Conservation (phyloP, 2,797 vertebrate genomes). For the Rhinophrynus dorsalis region DNA sequence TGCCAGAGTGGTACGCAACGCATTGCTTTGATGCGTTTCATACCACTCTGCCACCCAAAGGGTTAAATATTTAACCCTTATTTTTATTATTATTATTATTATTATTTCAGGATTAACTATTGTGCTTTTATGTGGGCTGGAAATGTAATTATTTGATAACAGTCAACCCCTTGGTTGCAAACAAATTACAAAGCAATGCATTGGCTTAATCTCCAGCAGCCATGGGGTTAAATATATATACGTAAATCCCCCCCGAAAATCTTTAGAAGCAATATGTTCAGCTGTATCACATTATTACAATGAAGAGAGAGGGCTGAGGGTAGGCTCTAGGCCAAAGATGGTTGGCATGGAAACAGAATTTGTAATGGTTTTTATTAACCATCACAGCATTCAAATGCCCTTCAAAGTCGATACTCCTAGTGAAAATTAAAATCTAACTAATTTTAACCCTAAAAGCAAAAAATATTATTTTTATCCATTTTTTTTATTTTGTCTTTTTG, state of each 20-base stretch:
- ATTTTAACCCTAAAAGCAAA: constrained; percentile 1
- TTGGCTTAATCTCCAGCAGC: no score
- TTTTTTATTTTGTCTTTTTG: constrained; percentile 8
- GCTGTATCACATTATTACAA: constrained; percentile 10
- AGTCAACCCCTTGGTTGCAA: no score
- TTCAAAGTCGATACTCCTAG: constrained; percentile 38
- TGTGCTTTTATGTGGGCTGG: no score
- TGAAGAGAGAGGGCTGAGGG: background rate
- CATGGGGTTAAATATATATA: no score
- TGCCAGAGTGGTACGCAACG: no score
- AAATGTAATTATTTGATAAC: no score
- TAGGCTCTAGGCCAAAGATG: constrained; percentile 32
- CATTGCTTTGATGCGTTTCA: no score
- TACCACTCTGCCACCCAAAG: no score
- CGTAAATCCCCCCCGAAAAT: background rate
- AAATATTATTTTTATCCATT: background rate
- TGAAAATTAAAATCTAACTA: constrained; percentile 35
- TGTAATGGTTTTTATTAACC: constrained; percentile 30
- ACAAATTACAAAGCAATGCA: no score
- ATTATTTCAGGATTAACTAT: no score
- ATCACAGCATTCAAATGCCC: constrained; percentile 31
- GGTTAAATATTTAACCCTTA: no score
- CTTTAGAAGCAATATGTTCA: constrained; percentile 35
- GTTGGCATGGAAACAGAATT: constrained; percentile 39
- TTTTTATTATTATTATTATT: no score